A percentile compares a stretch with the other conserved stretches of the same genome.
Evolutionary conservation across 2,888 invertebrate species (phyloP).

Genomic region (Sphinx pinastri): DNA sequence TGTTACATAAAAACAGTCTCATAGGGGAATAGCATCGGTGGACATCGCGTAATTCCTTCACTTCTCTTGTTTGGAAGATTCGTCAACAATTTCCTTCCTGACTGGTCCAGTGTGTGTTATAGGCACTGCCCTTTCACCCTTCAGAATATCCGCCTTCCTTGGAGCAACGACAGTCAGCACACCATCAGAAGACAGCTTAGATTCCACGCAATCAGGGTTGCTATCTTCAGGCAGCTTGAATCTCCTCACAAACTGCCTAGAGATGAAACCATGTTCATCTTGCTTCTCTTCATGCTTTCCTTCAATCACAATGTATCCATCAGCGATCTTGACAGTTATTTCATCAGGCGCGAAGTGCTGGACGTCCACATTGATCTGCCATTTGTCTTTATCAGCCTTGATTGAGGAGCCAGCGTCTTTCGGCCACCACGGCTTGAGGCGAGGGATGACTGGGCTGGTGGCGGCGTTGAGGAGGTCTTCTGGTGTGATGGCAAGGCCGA

Average conservation of each 20-base stretch:
- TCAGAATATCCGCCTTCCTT: slow-evolving; percentile 52
- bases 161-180: slow-evolving; percentile 88
- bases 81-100: slow-evolving; percentile 58
- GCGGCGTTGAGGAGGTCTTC: slow-evolving; percentile 65
- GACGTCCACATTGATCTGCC: slow-evolving; percentile 89
- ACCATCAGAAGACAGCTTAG: slow-evolving; percentile 91
- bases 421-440: slow-evolving; percentile 66
- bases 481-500: slow-evolving; percentile 70
- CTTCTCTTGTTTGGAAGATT: slow-evolving; percentile 34
- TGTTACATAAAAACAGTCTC: slow-evolving; percentile 36
- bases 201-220: slow-evolving; percentile 87
- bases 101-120: slow-evolving; percentile 85
- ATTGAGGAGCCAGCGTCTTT: slow-evolving; percentile 77
- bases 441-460: slow-evolving; percentile 55
- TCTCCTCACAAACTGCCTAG: slow-evolving; percentile 87
- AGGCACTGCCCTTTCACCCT: slow-evolving; percentile 81
- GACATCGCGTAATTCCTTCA: slow-evolving; percentile 26
- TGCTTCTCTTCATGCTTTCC: slow-evolving; percentile 91
- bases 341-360: slow-evolving; percentile 91
- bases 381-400: slow-evolving; percentile 81
- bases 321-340: slow-evolving; percentile 89
- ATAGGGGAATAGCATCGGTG: not conserved
- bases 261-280: slow-evolving; percentile 89
- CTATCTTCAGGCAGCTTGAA: slow-evolving; percentile 89
- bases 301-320: slow-evolving; percentile 87